Evolutionary conservation across 2,888 invertebrate species (phyloP), one percentile per base, ranked within the genome.

Genomic region (Taenaris catops): DNA sequence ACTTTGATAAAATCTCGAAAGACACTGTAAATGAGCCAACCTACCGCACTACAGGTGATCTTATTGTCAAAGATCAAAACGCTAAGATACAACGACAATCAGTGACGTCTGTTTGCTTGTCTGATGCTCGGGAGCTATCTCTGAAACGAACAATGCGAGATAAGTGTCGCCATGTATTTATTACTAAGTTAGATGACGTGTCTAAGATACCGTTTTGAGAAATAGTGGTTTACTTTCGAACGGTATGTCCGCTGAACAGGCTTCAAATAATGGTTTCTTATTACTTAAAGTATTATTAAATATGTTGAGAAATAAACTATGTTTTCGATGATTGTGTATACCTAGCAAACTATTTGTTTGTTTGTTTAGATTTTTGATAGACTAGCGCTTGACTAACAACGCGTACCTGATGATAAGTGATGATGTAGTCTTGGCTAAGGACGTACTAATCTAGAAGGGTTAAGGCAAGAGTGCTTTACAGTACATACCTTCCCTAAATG

Each of bases 11-110:
- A 18, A 32, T 32, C 32, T 32, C 18, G n/a, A 16, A 11, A 11
- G 11, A 23, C 25, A n/a, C 23, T 33, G 18, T 34, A 38, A 34
- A 34, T 34, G 38, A 24, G 20, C 16, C 26, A 20, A 41, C 28
- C 18, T 20, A 28, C 20, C 31, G 16, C 31, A 17, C 25, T 32
- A 32, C 31, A 37, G 32, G 39, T 17, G 57, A 48, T 34, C 42
- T 41, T 53, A 61, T 62, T 58, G 57, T 58, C 48, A 48, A 42
- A 48, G 67, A 63, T 66, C 44, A 56, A n/a, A 62, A 66, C 66
- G 38, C 24, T 19, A 12, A 55, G 66, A 63, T 60, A 40, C 48
- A 63, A 65, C 61, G 45, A 44, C 42, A 44, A 49, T 51, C 58
- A 55, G 48, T 47, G 58, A 55, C 54, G 59, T 60, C 49, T 54